A percentile compares a stretch with the other conserved stretches of the same genome.
Conservation (phyloP, 2,113 vertebrate species). For the Blennius ocellaris region DNA sequence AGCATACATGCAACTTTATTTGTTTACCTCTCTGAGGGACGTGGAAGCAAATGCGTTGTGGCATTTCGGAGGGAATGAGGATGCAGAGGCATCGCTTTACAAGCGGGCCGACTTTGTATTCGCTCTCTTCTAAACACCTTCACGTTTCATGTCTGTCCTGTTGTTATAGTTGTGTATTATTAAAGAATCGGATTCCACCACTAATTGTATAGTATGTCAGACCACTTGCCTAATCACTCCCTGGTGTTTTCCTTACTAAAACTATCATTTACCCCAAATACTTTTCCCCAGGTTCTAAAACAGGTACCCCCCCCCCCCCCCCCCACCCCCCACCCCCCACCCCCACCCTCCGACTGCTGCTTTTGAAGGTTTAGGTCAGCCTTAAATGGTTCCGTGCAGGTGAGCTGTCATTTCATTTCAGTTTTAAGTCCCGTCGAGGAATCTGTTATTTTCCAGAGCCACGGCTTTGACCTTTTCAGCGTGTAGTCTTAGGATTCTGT, state of each 20-base stretch:
- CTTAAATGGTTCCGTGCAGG: conserved; percentile 33
- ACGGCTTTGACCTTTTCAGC: conserved; percentile 62
- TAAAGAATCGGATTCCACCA: conserved; percentile 56
- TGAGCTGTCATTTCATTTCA: conserved; percentile 42
- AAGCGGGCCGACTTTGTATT: background rate
- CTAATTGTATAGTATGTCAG: conserved; percentile 43
- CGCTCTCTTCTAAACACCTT: conserved; percentile 21
- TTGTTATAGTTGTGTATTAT: conserved; percentile 33
- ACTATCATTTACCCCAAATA: conserved; percentile 54
- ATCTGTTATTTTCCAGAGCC: conserved; percentile 24
- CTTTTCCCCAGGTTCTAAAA: conserved; percentile 8
- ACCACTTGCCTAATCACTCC: conserved; percentile 31
- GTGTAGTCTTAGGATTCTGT: conserved; percentile 31
- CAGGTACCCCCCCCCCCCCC: too few species aligned
- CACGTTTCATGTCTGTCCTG: conserved; percentile 23
- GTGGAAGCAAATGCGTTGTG: background rate
- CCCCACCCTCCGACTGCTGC: too few species aligned
- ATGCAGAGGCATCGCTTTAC: background rate
- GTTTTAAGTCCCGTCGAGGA: conserved; percentile 34
- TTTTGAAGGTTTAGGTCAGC: conserved; percentile 21
- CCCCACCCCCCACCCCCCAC: too few species aligned
- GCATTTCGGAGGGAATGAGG: background rate
- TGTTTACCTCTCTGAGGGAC: conserved; percentile 43
- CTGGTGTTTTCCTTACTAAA: conserved; percentile 24
- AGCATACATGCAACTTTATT: conserved; percentile 27